phyloP scores from a whole-genome alignment of 2,888 invertebrate species.

The Drosophila anomelani region DNA sequence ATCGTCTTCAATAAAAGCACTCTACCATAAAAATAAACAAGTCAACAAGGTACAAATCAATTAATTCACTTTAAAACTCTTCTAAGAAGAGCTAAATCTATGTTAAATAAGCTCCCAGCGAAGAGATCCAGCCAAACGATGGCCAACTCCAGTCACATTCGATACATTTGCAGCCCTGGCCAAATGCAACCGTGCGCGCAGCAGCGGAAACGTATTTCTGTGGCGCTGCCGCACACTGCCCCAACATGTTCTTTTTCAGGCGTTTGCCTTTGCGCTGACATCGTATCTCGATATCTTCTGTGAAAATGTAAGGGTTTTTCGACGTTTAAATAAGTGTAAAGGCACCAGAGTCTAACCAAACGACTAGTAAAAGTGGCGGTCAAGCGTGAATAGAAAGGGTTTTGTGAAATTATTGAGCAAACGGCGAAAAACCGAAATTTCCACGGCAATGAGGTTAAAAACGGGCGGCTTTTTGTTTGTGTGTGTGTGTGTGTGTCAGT shows the following conservation, averaged over 20 bases:
- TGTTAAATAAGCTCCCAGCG: background rate
- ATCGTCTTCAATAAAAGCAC: background rate
- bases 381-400: conserved; percentile 17
- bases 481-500: conserved; percentile 37
- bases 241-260: conserved; percentile 84
- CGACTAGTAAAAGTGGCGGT: conserved; percentile 12
- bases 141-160: background rate
- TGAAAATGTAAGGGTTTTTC: conserved; percentile 82
- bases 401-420: conserved; percentile 45
- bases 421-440: conserved; percentile 9
- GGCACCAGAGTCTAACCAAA: conserved; percentile 35
- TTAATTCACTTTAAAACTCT: accelerated
- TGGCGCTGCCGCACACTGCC: conserved; percentile 70
- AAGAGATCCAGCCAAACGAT: background rate
- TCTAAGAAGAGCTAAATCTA: background rate
- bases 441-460: conserved; percentile 65
- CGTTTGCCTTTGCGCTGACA: conserved; percentile 84
- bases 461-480: conserved; percentile 55
- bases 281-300: conserved; percentile 81
- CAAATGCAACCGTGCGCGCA: conserved; percentile 53
- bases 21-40: background rate
- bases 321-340: conserved; percentile 52
- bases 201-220: conserved; percentile 56
- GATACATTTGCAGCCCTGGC: conserved; percentile 48
- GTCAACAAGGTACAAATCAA: background rate